Conservation (phyloP, 2,113 vertebrate species). For the Tragelaphus imberbis region DNA sequence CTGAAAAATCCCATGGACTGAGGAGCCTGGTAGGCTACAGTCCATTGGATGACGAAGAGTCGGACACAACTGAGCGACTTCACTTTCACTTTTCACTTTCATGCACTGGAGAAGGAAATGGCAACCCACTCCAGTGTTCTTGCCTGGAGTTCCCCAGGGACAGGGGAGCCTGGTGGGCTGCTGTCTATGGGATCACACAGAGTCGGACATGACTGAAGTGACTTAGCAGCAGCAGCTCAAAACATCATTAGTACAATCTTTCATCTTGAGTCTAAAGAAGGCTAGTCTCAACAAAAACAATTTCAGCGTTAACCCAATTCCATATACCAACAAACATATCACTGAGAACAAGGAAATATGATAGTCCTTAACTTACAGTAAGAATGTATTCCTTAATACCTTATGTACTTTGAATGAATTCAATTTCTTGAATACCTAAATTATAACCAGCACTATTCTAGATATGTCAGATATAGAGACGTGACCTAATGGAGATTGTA, state of each 20-base stretch:
- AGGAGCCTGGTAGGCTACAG: too few species aligned
- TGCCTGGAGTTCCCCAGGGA: too few species aligned
- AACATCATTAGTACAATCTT: neutral
- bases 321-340: neutral
- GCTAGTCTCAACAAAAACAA: neutral
- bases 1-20: too few species aligned
- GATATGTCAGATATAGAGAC: neutral
- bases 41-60: too few species aligned
- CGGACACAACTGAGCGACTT: too few species aligned
- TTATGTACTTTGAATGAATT: constrained; percentile 12
- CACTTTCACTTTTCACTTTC: too few species aligned
- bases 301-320: neutral
- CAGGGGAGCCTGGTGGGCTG: too few species aligned
- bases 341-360: neutral
- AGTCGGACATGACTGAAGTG: too few species aligned
- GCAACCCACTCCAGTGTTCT: too few species aligned
- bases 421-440: neutral
- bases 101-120: accelerated
- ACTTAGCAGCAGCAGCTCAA: neutral
- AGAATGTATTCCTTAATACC: neutral
- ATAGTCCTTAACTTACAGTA: neutral
- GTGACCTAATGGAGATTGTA: neutral
- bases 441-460: neutral
- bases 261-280: neutral
- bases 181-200: too few species aligned